These are phyloP conservation scores for Paraplagusia blochii DNA, from an alignment of 2,113 vertebrate genomes.

Conservation along the genomic window DNA sequence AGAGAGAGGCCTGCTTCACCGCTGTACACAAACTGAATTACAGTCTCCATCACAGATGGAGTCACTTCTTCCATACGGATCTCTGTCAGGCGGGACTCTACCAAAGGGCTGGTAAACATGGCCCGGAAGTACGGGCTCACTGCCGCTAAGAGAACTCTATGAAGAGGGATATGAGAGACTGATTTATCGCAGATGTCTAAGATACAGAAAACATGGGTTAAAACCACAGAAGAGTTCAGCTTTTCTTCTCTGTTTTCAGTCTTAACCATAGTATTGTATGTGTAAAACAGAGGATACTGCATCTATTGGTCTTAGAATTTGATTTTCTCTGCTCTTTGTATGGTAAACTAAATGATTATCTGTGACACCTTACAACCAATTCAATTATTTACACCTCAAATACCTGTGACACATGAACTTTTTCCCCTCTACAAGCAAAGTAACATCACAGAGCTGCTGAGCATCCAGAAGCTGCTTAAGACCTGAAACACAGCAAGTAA, in stretches of 20 bases:
- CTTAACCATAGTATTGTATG: too few species aligned
- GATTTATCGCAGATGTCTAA: background rate
- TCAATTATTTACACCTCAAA: too few species aligned
- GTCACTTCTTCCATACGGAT: slow-evolving; percentile 81
- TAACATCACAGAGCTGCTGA: slow-evolving; percentile 80
- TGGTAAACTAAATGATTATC: too few species aligned
- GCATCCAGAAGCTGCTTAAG: slow-evolving; percentile 80
- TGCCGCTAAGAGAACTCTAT: slow-evolving; percentile 78
- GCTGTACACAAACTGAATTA: slow-evolving; percentile 81
- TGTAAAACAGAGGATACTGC: too few species aligned
- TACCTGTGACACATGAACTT: slow-evolving; percentile 83
- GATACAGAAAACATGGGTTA: too few species aligned
- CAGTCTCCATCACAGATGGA: slow-evolving; percentile 76
- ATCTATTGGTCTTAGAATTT: too few species aligned
- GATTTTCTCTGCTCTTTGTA: too few species aligned
- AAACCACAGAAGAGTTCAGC: too few species aligned
- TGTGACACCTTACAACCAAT: too few species aligned
- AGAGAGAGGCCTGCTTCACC: slow-evolving; percentile 76
- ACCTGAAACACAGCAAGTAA: slow-evolving; percentile 49
- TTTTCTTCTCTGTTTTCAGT: too few species aligned
- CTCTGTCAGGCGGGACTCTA: slow-evolving; percentile 80
- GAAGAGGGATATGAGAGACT: background rate
- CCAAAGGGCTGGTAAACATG: slow-evolving; percentile 83
- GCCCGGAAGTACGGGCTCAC: slow-evolving; percentile 82
- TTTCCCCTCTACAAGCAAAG: slow-evolving; percentile 78